These are phyloP conservation scores for Nestor notabilis DNA, from an alignment of 2,113 vertebrate species.

Conservation along the genomic window DNA sequence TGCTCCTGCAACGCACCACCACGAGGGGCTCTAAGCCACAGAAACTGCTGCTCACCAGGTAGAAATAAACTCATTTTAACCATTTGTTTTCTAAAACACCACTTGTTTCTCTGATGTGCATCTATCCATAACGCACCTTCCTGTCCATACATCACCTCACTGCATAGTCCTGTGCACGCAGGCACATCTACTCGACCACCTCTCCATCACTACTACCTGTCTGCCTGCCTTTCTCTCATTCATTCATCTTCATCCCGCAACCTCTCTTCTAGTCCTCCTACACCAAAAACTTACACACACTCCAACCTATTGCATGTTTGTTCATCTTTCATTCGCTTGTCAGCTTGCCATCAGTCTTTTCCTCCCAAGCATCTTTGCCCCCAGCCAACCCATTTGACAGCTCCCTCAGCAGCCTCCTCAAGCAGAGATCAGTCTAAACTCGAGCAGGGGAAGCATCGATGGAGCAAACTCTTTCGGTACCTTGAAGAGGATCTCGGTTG, in stretches of 20 bases:
- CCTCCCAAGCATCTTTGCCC: background rate
- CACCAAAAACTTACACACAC: background rate
- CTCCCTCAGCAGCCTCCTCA: background rate
- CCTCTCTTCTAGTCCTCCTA: background rate
- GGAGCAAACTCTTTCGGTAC: constrained; percentile 44
- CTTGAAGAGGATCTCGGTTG: constrained; percentile 97
- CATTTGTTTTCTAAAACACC: background rate
- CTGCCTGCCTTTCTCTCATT: background rate
- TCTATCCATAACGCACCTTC: background rate
- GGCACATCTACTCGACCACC: background rate
- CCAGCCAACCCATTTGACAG: background rate
- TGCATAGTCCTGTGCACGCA: background rate
- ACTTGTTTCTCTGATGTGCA: background rate
- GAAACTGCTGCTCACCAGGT: background rate
- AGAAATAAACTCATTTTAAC: background rate
- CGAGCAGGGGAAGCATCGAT: background rate
- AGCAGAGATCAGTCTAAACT: background rate
- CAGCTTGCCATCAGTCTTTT: background rate
- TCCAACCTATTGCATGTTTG: background rate
- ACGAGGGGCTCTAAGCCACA: background rate
- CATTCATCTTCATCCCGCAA: background rate
- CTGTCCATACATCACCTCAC: background rate
- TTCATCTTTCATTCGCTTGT: background rate
- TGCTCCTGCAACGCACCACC: background rate
- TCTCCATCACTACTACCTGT: background rate